Conservation (phyloP, 53 echinoderm and acorn worm genomes). For the Luidia sarsii region DNA sequence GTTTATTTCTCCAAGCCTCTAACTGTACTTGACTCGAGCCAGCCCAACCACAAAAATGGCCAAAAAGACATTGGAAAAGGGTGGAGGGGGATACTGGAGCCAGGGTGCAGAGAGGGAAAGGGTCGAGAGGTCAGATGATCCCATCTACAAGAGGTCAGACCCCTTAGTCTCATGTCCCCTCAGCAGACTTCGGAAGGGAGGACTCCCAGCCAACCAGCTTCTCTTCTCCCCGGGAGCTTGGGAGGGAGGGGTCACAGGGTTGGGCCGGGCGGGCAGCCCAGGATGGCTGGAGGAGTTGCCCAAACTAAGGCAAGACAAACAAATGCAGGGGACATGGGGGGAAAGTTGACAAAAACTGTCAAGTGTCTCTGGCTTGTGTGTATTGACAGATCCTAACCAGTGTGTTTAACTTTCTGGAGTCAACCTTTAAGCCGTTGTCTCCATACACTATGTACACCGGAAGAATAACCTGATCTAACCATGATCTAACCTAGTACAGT, state of each 20-base stretch:
- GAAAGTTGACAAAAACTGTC: not conserved
- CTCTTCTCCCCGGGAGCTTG: constrained; percentile 12
- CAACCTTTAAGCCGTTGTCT: no score
- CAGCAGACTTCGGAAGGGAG: not conserved
- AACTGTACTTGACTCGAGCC: not conserved
- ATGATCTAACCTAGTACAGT: no score
- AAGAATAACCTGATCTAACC: no score
- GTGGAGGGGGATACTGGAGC: no score
- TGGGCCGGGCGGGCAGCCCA: constrained; percentile 17
- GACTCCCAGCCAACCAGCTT: not conserved
- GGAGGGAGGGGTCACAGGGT: constrained; percentile 4
- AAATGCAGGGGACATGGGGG: constrained; percentile 14
- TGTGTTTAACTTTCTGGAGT: no score
- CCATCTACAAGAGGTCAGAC: constrained; percentile 13
- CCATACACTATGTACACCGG: no score
- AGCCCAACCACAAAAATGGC: not conserved
- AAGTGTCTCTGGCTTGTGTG: not conserved
- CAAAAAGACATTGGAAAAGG: no score
- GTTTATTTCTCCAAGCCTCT: constrained; percentile 24
- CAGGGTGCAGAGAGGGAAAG: not conserved
- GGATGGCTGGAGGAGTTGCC: not conserved
- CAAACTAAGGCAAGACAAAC: constrained; percentile 37
- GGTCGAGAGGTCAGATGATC: constrained; percentile 1
- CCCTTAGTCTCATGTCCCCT: not conserved
- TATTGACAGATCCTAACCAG: no score